Base-by-base conservation (phyloP, 2,113 vertebrate genomes). In the Bambusicola thoracicus region DNA sequence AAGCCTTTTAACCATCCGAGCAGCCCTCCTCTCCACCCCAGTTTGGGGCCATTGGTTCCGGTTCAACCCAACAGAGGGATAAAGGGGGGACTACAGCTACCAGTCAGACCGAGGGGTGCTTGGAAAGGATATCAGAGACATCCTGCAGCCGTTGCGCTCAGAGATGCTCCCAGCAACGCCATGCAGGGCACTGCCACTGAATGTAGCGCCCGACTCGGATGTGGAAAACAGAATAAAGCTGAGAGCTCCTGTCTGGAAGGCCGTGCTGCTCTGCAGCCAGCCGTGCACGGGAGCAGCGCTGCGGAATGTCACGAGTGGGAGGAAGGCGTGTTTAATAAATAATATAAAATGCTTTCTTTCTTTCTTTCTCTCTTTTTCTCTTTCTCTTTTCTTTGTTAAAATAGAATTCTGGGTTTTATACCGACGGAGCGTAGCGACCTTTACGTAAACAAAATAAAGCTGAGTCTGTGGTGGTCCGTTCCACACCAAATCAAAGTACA, bases 291-390 rank as follows among this genome's bases (percentile, higher is more conserved):
- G 95, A 95, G 96, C 96, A 96, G 94, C 63, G 76, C 88, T 87
- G 96, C 79, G 96, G 95, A 97, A 96, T 94, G 96, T 95, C 94
- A 92, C 89, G 97, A 84, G 95, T 96, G 79, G 90, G 97, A 96
- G 93, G 90, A 94, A 97, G 38, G 68, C 62, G 75, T 94, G 94
- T 95, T 97, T 97, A 97, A 98, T 98, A 98, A 98, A 97, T 98
- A 97, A 97, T 96, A 97, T 93, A 97, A 97, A 98, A 97, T 70
- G 90, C 85, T 90, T 53, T 53, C 15, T 51, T 51, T 49, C 48
- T 49, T 49, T 49, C 48, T 49, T 22, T 25, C 29, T 16, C 29
- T 53, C 16, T 16, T 14, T 29, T 51, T 25, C 13, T 25, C 13
- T 13, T 14, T 29, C 29, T 51, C 29, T 53, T 53, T 53, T 22